Percentiles rank a stretch among this genome's conserved stretches.
phyloP scores from a whole-genome alignment of 1,140 invertebrate species.

The Helicoverpa zea region DNA sequence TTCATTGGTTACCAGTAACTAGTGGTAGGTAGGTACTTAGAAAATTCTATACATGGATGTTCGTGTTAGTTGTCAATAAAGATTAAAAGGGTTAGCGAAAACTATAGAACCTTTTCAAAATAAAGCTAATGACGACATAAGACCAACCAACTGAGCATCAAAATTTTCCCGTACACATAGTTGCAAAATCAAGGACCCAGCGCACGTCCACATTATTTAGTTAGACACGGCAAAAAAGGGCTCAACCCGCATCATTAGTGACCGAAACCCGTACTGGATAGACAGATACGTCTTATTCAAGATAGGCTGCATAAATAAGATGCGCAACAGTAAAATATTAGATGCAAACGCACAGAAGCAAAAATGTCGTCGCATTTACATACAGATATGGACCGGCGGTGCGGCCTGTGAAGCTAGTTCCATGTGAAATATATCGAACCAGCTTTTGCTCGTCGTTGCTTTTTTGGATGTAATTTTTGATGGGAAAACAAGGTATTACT shows the following conservation, averaged over 20 bases:
- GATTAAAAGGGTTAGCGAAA: too few species aligned
- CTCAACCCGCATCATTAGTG: constrained; percentile 69
- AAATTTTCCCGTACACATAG: constrained; percentile 29
- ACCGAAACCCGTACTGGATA: constrained; percentile 58
- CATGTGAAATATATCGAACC: constrained; percentile 21
- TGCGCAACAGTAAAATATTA: constrained; percentile 75
- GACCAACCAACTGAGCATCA: background rate
- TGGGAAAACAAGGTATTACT: constrained; percentile 4
- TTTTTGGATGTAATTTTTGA: constrained; percentile 41
- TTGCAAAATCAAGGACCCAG: constrained; percentile 56
- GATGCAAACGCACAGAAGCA: constrained; percentile 71
- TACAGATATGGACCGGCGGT: constrained; percentile 62
- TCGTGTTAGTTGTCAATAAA: too few species aligned
- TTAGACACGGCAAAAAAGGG: constrained; percentile 70
- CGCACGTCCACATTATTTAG: constrained; percentile 70
- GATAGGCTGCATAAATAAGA: constrained; percentile 68
- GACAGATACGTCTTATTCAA: constrained; percentile 76
- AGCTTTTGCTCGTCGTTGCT: background rate
- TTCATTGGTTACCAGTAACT: too few species aligned
- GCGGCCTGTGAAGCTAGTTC: constrained; percentile 8
- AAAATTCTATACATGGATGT: too few species aligned
- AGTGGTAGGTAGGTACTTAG: too few species aligned
- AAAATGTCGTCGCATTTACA: constrained; percentile 75
- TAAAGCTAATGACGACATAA: background rate
- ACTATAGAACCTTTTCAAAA: background rate